Evolutionary conservation across 2,797 vertebrate genomes (phyloP), one percentile per base, ranked within the genome.

Genomic region (Rhinella marina): DNA sequence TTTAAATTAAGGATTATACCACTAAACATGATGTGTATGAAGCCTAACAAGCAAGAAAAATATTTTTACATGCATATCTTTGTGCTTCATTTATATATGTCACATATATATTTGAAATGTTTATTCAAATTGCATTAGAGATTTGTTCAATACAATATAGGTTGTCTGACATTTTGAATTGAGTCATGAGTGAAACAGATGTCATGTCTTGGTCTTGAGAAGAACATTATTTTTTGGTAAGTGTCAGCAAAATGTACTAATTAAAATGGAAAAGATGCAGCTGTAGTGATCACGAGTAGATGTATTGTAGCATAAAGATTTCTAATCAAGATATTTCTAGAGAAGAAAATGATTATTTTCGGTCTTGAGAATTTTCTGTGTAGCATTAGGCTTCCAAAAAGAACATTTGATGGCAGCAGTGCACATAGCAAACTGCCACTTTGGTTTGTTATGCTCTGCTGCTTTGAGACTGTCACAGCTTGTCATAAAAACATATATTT

Each of bases 401-500:
- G 85, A 91, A 91, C 87, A 82, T 93, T 91, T 94, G 93, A 95
- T 94, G 92, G 92, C 90, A 90, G 91, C 90, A 84, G 90, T 66
- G 91, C 92, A 94, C 25, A 41, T 89, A 93, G 94, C 93, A 93
- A 94, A 94, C 91, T 92, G 94, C 93, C 92, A 91, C 91, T 27
- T 59, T 88, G 48, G 81, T 92, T 93, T 92, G 93, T 94, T 95
- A 93, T 92, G 94, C 94, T 94, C 91, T 92, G 90, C 27, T 90
- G 93, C 94, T 90, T 89, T 90, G 92, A 90, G 94, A 92, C 93
- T 95, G 95, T 93, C 95, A 94, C 90, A 90, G 89, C 90, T 92
- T 94, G 93, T 95, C 95, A 94, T 12, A 66, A 82, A 82, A 91
- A 91, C 91, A 92, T 93, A 93, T 93, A 92, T 91, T 92, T 88